Evolutionary conservation across 1,140 invertebrate genomes (phyloP), one percentile per base, ranked within the genome.

Genomic region (Dreissena polymorpha): DNA sequence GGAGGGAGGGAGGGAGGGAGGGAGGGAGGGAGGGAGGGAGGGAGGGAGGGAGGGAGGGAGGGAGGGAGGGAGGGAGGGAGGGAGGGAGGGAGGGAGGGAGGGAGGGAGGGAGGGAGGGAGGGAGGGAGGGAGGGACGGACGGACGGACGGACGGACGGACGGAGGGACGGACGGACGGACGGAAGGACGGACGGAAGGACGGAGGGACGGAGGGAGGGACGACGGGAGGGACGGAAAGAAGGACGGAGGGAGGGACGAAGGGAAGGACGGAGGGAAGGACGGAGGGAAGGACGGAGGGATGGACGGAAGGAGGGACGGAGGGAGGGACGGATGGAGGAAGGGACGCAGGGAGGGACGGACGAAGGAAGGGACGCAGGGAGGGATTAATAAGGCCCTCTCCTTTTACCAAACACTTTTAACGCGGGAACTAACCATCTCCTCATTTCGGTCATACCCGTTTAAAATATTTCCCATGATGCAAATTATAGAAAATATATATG

Each of bases 1-100:
- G 16, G 74, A 57, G 16, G 75, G 74, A 60, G 63, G 57, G 63
- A 71, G 67, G 60, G 69, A 83, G 27, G 73, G 68, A 68, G 73
- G 21, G 29, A 51, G 51, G 51, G 73, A 78, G 16, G 49, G 64
- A 29, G 69, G 57, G 39, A 60, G 71, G 39, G 51, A 55, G 65
- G 51, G 72, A 39, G 55, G 70, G 16, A 25, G 72, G 18, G 53
- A 50, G 50, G 71, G 72, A 57, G 57, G 67, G 53, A 73, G 79
- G 23, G 55, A 63, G 25, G 60, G 51, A 60, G 74, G 76, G 53
- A 74, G 51, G 65, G 68, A 71, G 25, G 55, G 23, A n/a, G 10
- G 55, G 57, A 25, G 27, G 21, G 53, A 21, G 72, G 50, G 63
- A 5, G 25, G 29, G 72, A 64, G 39, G 3, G 57, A 50, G 23